Evolutionary conservation across 1,140 invertebrate genomes (phyloP).

Genomic region (Cydia amplana): DNA sequence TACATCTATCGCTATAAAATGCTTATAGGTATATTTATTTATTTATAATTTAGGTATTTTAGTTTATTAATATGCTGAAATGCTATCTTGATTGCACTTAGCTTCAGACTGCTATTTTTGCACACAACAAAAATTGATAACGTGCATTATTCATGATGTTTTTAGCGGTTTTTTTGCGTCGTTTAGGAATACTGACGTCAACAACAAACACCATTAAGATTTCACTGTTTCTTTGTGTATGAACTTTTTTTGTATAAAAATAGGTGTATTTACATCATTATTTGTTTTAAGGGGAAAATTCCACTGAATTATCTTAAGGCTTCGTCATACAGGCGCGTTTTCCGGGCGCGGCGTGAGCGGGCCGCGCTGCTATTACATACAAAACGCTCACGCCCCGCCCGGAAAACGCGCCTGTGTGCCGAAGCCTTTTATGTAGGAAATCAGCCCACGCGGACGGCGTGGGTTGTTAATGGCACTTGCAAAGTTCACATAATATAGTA

Average conservation of each 20-base stretch:
- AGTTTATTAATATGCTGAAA: conserved; percentile 20
- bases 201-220: not conserved
- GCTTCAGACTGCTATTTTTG: not conserved
- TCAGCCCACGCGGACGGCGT: too few relatives aligned
- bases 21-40: conserved; percentile 16
- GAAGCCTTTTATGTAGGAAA: too few relatives aligned
- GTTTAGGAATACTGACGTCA: not conserved
- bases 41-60: conserved; percentile 38
- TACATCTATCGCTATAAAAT: too few relatives aligned
- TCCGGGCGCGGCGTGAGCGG: too few relatives aligned
- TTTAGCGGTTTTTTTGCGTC: conserved; percentile 5
- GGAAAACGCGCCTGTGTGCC: too few relatives aligned
- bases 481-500: too few relatives aligned
- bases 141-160: conserved; percentile 27
- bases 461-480: too few relatives aligned
- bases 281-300: not conserved
- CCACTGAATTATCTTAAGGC: not conserved
- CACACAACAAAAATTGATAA: conserved; percentile 19
- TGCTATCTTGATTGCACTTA: conserved; percentile 42
- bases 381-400: too few relatives aligned
- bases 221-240: conserved; percentile 6
- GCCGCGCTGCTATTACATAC: too few relatives aligned
- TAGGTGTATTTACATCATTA: not conserved
- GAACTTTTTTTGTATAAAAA: not conserved
- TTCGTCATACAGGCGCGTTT: too few relatives aligned